Conservation (phyloP, 2,113 vertebrate genomes). For the Antechinus stuartii region DNA sequence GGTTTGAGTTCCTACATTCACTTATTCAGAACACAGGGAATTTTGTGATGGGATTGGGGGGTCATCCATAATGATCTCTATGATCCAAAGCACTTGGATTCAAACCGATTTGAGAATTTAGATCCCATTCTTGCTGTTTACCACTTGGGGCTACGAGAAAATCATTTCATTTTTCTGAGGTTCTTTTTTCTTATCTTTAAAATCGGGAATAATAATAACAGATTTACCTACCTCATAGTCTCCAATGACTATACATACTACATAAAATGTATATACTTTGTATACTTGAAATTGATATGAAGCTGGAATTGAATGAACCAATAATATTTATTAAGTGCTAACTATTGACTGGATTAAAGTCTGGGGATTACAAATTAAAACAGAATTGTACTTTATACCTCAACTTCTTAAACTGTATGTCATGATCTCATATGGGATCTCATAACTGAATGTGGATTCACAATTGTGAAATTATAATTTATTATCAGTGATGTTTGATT, state of each 20-base stretch:
- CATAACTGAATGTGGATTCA: no score
- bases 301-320: neutral
- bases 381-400: neutral
- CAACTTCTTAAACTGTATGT: no score
- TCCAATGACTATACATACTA: neutral
- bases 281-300: neutral
- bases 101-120: neutral
- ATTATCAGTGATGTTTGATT: no score
- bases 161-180: neutral
- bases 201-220: neutral
- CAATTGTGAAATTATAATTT: no score
- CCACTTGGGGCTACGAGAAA: neutral
- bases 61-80: neutral
- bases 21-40: neutral
- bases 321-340: neutral
- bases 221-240: neutral
- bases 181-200: neutral
- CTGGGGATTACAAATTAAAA: neutral
- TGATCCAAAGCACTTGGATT: neutral
- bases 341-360: neutral
- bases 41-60: neutral
- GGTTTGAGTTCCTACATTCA: neutral
- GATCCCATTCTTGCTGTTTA: neutral
- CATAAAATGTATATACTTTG: neutral
- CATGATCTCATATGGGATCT: no score